Evolutionary conservation across 2,113 vertebrate species (phyloP), one percentile per base, ranked within the genome.

Genomic region (Corydoras maculifer): DNA sequence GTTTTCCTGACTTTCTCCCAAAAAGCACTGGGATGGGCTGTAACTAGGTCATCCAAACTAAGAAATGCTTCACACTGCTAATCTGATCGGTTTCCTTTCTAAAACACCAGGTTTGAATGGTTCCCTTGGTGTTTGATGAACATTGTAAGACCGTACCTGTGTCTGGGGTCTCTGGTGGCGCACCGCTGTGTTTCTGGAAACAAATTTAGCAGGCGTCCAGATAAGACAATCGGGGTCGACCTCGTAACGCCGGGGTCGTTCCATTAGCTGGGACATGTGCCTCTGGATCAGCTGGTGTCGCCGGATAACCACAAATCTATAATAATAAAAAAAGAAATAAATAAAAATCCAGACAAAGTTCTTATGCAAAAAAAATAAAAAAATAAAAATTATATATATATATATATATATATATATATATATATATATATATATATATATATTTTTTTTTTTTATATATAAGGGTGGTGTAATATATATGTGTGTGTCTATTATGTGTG

Each of bases 251-350:
- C 89, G 87, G 9, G 91, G 88, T 80, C 87, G 89, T 0, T 80
- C 86, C 81, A 87, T 87, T 77, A 91, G 82, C 78, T 87, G 90
- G 76, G 90, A 89, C 87, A 92, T 87, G 55, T 91, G 89, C 69
- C 83, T 84, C 78, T 87, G 75, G 80, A 94, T 92, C 75, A 91
- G 65, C 77, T 89, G 90, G 82, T 92, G 89, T 60, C 91, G 88
- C 81, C 90, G 88, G 83, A 94, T 88, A 69, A 94, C 87, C 70
- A 92, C 89, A 87, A 92, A 93, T 78, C 93, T 94, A 57, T 2
- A 43, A 4, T 1, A 25, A 25, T 25, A 25, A 25, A 25, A 14
- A 48, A 15, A 54, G 8, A 62, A 55, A 4, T 54, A n/a, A 32
- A 3, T 35, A 66, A 53, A 25, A 25, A 25, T 25, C 8, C 11